Base-by-base conservation (phyloP, 1,140 invertebrate species). In the Triops cancriformis region DNA sequence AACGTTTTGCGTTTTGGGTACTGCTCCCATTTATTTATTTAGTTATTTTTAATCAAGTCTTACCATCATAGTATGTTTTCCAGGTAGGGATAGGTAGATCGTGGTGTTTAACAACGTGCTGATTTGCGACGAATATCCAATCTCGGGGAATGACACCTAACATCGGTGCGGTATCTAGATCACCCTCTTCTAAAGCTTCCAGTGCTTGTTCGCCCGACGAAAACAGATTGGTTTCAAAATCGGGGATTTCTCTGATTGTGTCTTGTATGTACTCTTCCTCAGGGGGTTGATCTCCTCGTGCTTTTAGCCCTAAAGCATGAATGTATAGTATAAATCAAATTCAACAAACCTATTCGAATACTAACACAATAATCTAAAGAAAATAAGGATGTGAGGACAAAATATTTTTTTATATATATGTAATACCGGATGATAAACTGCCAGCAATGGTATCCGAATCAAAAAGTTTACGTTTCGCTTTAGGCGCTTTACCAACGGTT, bases 51-150 rank as follows among this genome's bases (percentile, higher is more conserved):
- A n/a, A n/a, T 74, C 11, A 3, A 14, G 27, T 11, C 41, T 26
- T 79, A 79, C 78, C 78, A 31, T 79, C 37, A 37, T 76, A 72
- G 73, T 79, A 79, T 11, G 74, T 79, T 72, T 10, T 14, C 51
- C 27, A 79, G 31, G 78, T 76, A 27, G 27, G 45, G 28, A 51
- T 45, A 41, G 28, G 73, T 10, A 28, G 7, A 26, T 28, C 27
- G 27, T 10, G n/a, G 51, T 43, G 41, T 72, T 76, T 64, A 12
- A 26, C 45, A 42, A 37, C 45, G 14, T 41, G 43, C 18, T 23
- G 51, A 27, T 79, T 73, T 64, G 42, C 26, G n/a, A 79, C 73
- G n/a, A 79, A 79, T 42, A 77, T 76, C 78, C 78, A 79, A 26
- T 72, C 42, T 37, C 78, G 78, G 12, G 78, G 43, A n/a, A 75